phyloP scores from a whole-genome alignment of 1,140 invertebrate genomes.

The Hermatobates lingyangjiaoensis region DNA sequence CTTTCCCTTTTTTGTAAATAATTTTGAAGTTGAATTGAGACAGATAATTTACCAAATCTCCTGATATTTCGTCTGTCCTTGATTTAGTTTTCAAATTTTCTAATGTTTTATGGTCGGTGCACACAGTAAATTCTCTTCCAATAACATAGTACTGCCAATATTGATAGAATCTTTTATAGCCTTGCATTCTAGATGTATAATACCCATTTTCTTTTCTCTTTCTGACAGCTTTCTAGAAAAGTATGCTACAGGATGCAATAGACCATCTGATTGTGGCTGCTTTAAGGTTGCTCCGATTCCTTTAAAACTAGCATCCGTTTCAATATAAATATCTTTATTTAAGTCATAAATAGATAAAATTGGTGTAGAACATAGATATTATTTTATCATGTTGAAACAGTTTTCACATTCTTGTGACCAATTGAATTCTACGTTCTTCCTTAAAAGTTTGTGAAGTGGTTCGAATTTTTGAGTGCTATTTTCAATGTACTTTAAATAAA shows the following conservation, averaged over 20 bases:
- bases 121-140: slow-evolving; percentile 9
- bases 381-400: slow-evolving; percentile 21
- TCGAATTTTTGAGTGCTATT: slow-evolving; percentile 20
- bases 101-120: slow-evolving; percentile 14
- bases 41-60: slow-evolving; percentile 10
- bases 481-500: slow-evolving; percentile 16
- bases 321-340: slow-evolving; percentile 13
- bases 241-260: slow-evolving; percentile 14
- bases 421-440: slow-evolving; percentile 20
- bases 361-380: slow-evolving; percentile 21
- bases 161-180: slow-evolving; percentile 16
- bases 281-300: background rate
- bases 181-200: slow-evolving; percentile 19
- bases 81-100: slow-evolving; percentile 12
- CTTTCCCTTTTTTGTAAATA: slow-evolving; percentile 9
- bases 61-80: slow-evolving; percentile 11
- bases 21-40: slow-evolving; percentile 13
- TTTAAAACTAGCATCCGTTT: slow-evolving; percentile 21
- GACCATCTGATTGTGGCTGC: background rate
- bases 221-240: slow-evolving; percentile 4
- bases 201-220: slow-evolving; percentile 13
- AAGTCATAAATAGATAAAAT: slow-evolving; percentile 20
- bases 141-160: slow-evolving; percentile 16
- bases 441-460: slow-evolving; percentile 20
- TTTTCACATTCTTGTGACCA: slow-evolving; percentile 21